These are phyloP conservation scores for Crocidura indochinensis DNA, from an alignment of 2,797 vertebrate species.

Conservation along the genomic window DNA sequence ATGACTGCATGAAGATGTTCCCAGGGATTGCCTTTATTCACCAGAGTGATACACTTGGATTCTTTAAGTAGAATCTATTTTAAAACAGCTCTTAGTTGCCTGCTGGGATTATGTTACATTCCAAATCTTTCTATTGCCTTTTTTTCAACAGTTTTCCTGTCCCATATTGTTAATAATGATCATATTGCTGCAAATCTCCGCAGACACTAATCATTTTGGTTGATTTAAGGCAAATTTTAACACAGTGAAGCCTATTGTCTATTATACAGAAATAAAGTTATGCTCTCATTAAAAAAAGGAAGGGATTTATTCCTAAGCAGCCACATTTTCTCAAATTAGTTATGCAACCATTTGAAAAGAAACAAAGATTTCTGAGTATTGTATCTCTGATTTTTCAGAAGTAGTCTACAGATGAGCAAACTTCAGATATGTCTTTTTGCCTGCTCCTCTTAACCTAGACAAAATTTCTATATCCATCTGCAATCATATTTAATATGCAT, in stretches of 20 bases:
- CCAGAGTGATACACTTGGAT: constrained; percentile 3
- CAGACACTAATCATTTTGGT: constrained; percentile 56
- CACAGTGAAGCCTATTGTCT: constrained; percentile 15
- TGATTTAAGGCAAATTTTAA: constrained; percentile 22
- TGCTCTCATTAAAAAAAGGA: constrained; percentile 23
- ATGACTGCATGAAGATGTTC: background rate
- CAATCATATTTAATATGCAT: too few relatives aligned
- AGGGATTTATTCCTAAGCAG: constrained; percentile 32
- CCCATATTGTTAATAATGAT: constrained; percentile 42
- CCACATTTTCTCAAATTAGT: background rate
- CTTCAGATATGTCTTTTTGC: too few relatives aligned
- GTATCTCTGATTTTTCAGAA: too few relatives aligned
- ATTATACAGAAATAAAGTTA: constrained; percentile 57
- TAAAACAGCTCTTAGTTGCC: constrained; percentile 53
- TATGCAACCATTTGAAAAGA: constrained; percentile 16
- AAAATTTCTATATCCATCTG: too few relatives aligned
- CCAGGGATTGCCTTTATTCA: background rate
- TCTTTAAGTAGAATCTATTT: constrained; percentile 59
- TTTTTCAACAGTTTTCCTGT: background rate
- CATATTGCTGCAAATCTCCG: constrained; percentile 34
- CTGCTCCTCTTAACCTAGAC: too few relatives aligned
- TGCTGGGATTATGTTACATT: constrained; percentile 28
- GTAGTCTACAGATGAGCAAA: too few relatives aligned
- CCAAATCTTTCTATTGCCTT: constrained; percentile 63
- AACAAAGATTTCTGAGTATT: too few relatives aligned